A percentile compares a stretch with the other conserved stretches of the same genome.
Conservation (phyloP, 2,888 invertebrate genomes). For the Prenolepis imparis region DNA sequence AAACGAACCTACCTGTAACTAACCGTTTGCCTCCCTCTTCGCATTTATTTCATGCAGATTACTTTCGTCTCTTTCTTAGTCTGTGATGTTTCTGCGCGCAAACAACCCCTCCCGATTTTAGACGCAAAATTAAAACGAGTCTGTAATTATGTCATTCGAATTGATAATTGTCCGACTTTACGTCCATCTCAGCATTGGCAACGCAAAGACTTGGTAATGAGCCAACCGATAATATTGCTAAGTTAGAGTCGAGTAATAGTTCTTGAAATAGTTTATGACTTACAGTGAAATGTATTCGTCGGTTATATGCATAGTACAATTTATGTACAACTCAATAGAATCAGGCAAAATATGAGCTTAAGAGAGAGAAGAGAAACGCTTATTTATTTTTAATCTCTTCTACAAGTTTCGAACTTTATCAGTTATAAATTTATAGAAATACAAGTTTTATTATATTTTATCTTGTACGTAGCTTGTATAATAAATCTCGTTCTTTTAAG, state of each 20-base stretch:
- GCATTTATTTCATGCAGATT: constrained; percentile 69
- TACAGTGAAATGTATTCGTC: constrained; percentile 3
- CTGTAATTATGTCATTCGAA: constrained; percentile 39
- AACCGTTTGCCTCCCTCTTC: constrained; percentile 58
- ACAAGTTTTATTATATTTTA: background rate
- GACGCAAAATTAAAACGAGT: constrained; percentile 23
- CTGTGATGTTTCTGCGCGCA: constrained; percentile 56
- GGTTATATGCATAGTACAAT: background rate
- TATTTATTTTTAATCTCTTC: background rate
- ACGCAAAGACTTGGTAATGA: constrained; percentile 9
- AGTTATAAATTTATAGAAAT: background rate
- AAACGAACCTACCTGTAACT: constrained; percentile 64
- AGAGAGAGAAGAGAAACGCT: background rate
- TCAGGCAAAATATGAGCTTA: background rate
- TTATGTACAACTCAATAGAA: background rate
- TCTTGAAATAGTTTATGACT: constrained; percentile 27
- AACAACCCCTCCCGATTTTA: constrained; percentile 28
- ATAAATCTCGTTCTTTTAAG: background rate
- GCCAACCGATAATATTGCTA: constrained; percentile 9
- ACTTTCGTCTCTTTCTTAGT: constrained; percentile 48
- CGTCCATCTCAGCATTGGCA: constrained; percentile 26
- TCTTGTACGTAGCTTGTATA: background rate
- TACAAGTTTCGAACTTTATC: background rate
- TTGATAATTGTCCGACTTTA: constrained; percentile 38
- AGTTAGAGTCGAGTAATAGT: constrained; percentile 14